Evolutionary conservation across 2,797 vertebrate genomes (phyloP), one percentile per base, ranked within the genome.

Genomic region (Xiphophorus birchmanni): DNA sequence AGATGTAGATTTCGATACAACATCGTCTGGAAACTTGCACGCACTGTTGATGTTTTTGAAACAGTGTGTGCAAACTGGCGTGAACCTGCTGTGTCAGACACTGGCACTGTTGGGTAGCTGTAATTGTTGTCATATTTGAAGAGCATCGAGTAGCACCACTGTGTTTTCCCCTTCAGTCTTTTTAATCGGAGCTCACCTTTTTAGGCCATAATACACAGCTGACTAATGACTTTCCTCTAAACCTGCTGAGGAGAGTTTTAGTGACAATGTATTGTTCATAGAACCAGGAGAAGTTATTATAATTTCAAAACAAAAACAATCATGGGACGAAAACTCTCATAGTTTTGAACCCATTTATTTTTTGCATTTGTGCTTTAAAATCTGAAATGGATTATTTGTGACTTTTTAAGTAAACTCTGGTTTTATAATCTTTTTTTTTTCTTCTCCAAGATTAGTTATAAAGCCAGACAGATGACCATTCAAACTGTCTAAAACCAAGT

Each of bases 381-480:
- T 13, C 67, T 71, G 23, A 44, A 71, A 45, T 2, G 2, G 42
- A n/a, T 85, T 65, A 82, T 80, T 82, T 37, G 0, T 74, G 74
- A 85, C 89, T 80, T 26, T 79, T 18, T 32, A 37, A 77, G 56
- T 84, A 77, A 80, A 26, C 52, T 76, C 73, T 29, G 75, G 54
- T 72, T 89, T 90, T 54, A 71, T 86, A 86, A 75, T 52, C 75
- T 74, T 10, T 74, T 82, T 54, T 75, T 74, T 75, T 74, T 9
- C 4, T 69, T 79, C 78, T 63, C 5, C 6, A 74, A 84, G 88
- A 84, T 78, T 81, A 79, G 76, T 82, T 83, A 50, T 80, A 76
- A 84, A 84, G 56, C 75, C 74, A 71, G 77, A 76, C 29, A 10
- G 69, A 83, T 85, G 72, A 80, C 72, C 47, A 58, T 84, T 90